Base-by-base conservation (phyloP, 2,888 invertebrate genomes). In the Tetrapedia diversipes region DNA sequence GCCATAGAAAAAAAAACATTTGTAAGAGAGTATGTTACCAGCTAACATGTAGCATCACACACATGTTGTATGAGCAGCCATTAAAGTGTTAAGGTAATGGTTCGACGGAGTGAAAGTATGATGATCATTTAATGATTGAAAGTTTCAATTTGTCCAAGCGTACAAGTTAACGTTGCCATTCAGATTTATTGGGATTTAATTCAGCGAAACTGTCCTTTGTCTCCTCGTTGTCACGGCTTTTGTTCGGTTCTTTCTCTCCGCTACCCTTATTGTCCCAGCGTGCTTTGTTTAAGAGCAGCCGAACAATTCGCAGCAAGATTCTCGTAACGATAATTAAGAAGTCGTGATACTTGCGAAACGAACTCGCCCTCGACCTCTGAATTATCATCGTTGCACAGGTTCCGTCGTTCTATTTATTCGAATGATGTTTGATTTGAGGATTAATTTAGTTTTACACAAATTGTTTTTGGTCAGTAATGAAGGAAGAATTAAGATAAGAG, bases 41-140 rank as follows among this genome's bases (percentile, higher is more conserved):
- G n/a, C n/a, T n/a, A n/a, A n/a, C n/a, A n/a, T n/a, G n/a, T n/a
- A n/a, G n/a, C n/a, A n/a, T n/a, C n/a, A n/a, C n/a, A n/a, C n/a
- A n/a, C n/a, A n/a, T n/a, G n/a, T n/a, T n/a, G n/a, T n/a, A n/a
- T n/a, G n/a, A n/a, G n/a, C n/a, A n/a, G n/a, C n/a, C n/a, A n/a
- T n/a, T n/a, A n/a, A n/a, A n/a, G n/a, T n/a, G n/a, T n/a, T n/a
- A n/a, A n/a, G n/a, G n/a, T n/a, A n/a, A n/a, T n/a, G n/a, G n/a
- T n/a, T n/a, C n/a, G n/a, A n/a, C n/a, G n/a, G n/a, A n/a, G n/a
- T n/a, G n/a, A n/a, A 11, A 39, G 49, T 37, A 57, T 4, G 27
- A 47, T 37, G 47, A n/a, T n/a, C 43, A 59, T 22, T 16, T 16
- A 67, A 47, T 47, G 49, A 67, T 67, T 49, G 49, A 59, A 67